These are phyloP conservation scores for Meloidogyne hapla DNA, from an alignment of 1,140 invertebrate genomes.

Conservation along the genomic window DNA sequence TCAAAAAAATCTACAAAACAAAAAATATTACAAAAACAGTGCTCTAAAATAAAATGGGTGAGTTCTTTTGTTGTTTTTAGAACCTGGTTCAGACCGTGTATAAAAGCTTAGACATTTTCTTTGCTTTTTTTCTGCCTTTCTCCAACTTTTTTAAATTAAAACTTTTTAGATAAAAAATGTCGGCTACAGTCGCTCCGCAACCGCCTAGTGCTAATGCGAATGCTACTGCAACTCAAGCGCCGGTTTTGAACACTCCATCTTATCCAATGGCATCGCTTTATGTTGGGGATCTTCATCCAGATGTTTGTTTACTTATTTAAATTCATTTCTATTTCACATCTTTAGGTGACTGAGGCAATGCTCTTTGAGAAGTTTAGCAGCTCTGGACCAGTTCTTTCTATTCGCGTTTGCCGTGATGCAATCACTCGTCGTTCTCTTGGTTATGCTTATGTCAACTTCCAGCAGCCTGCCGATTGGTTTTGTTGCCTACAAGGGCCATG, in stretches of 20 bases:
- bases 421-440: slow-evolving; percentile 93
- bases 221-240: slow-evolving; percentile 25
- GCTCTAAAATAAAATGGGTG: neutral
- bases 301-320: slow-evolving; percentile 81
- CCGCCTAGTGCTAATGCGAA: slow-evolving; percentile 21
- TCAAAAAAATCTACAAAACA: slow-evolving; percentile 1
- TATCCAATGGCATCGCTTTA: slow-evolving; percentile 81
- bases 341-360: slow-evolving; percentile 96
- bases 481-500: slow-evolving; percentile 95
- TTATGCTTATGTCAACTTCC: slow-evolving; percentile 99
- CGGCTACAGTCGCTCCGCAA: slow-evolving; percentile 30
- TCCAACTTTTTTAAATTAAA: too few relatives aligned
- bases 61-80: neutral
- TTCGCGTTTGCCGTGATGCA: slow-evolving; percentile 95
- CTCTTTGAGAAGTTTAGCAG: slow-evolving; percentile 98
- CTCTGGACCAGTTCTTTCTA: slow-evolving; percentile 94
- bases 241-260: slow-evolving; percentile 38
- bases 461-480: slow-evolving; percentile 99
- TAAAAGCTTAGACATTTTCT: neutral
- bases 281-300: slow-evolving; percentile 94
- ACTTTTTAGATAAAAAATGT: slow-evolving; percentile 29
- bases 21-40: neutral
- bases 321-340: slow-evolving; percentile 90
- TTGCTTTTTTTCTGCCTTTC: too few relatives aligned
- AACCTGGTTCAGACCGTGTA: neutral